Conservation (phyloP, 1,140 invertebrate genomes). For the Amyelois transitella region DNA sequence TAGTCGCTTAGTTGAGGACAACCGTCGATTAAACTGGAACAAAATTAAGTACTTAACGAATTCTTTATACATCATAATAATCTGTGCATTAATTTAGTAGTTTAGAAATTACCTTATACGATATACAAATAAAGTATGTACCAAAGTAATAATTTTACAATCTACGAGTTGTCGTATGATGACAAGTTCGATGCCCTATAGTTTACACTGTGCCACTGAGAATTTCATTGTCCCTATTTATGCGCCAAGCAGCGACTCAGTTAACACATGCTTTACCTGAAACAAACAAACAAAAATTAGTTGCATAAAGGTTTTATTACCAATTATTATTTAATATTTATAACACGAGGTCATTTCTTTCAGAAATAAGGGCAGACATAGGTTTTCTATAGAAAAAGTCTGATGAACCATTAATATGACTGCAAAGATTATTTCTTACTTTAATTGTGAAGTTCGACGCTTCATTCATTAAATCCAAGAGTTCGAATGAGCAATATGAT, state of each 20-base stretch:
- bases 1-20: conserved; percentile 40
- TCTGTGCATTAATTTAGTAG: conserved; percentile 50
- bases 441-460: no score
- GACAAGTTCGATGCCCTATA: conserved; percentile 22
- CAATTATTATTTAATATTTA: no score
- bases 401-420: no score
- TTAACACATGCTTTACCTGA: conserved; percentile 60
- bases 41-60: conserved; percentile 47
- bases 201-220: conserved; percentile 58
- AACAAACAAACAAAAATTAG: conserved; percentile 34
- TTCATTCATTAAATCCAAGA: no score
- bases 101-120: conserved; percentile 36
- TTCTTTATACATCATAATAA: conserved; percentile 46
- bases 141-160: conserved; percentile 32
- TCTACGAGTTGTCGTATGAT: conserved; percentile 19
- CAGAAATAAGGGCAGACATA: no score
- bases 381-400: no score
- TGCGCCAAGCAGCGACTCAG: conserved; percentile 41
- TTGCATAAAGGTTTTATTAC: conserved; percentile 5
- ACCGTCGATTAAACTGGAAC: conserved; percentile 41
- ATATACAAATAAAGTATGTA: conserved; percentile 32
- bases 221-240: conserved; percentile 37
- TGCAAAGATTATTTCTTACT: no score
- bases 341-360: no score
- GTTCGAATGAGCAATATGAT: no score